Conservation (phyloP, 1,140 invertebrate genomes). For the Papilio helenus region DNA sequence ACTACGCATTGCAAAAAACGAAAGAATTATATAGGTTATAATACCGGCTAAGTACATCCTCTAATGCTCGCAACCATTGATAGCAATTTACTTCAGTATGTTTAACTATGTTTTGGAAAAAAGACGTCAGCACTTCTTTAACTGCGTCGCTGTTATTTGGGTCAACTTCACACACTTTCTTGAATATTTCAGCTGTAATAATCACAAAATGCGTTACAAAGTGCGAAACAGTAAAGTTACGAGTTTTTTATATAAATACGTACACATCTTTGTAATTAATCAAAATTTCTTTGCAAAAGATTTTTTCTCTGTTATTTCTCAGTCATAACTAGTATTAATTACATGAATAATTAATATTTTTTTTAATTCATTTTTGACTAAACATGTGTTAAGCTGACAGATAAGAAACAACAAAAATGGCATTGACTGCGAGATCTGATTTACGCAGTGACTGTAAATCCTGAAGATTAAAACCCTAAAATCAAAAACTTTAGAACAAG, state of each 20-base stretch:
- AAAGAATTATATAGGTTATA: constrained; percentile 54
- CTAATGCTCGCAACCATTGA: constrained; percentile 61
- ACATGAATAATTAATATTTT: neutral
- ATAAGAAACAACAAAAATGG: neutral
- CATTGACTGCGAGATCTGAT: neutral
- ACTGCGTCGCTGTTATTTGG: constrained; percentile 68
- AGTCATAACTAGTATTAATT: neutral
- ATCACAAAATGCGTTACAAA: neutral
- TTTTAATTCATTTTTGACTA: neutral
- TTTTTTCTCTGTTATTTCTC: neutral
- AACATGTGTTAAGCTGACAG: neutral
- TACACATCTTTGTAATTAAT: neutral
- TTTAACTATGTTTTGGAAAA: constrained; percentile 65
- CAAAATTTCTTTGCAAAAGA: neutral
- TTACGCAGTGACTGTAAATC: too few relatives aligned
- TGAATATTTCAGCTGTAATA: constrained; percentile 67
- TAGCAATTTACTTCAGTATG: constrained; percentile 52
- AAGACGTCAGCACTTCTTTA: constrained; percentile 62
- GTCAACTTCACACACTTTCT: constrained; percentile 69
- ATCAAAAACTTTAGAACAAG: too few relatives aligned
- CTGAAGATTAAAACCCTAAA: too few relatives aligned
- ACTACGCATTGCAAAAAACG: too few relatives aligned
- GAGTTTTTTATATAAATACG: neutral
- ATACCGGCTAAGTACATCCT: constrained; percentile 68
- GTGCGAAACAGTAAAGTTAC: neutral